Conservation (phyloP, 1,140 invertebrate genomes). For the Pinna nobilis region DNA sequence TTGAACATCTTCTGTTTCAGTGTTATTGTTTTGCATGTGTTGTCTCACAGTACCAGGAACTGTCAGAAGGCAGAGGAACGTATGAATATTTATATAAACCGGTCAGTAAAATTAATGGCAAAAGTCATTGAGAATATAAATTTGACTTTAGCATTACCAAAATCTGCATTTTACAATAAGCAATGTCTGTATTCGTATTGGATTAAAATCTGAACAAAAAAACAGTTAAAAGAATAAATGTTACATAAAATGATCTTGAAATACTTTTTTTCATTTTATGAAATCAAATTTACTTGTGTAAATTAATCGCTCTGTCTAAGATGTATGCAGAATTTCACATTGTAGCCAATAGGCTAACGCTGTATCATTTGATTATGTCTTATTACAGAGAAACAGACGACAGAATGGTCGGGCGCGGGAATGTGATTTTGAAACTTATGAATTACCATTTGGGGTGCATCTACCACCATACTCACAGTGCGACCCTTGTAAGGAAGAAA, state of each 20-base stretch:
- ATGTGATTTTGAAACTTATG: conserved; percentile 57
- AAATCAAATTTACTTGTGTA: too few relatives aligned
- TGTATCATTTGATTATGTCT: too few relatives aligned
- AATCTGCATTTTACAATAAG: background rate
- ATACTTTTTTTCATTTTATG: too few relatives aligned
- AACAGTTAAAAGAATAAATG: too few relatives aligned
- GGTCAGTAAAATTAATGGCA: conserved; percentile 51
- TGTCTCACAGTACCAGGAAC: conserved; percentile 88
- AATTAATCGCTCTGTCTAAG: too few relatives aligned
- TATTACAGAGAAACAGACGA: conserved; percentile 24
- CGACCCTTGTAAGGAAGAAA: conserved; percentile 56
- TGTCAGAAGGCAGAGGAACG: conserved; percentile 82
- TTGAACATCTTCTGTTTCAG: conserved; percentile 76
- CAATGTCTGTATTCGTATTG: background rate
- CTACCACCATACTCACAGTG: conserved; percentile 59
- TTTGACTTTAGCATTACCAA: background rate
- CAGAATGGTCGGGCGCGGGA: conserved; percentile 20
- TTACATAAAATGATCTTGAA: too few relatives aligned
- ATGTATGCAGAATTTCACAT: too few relatives aligned
- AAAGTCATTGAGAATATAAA: background rate
- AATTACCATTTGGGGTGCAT: conserved; percentile 60
- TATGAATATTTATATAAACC: conserved; percentile 63
- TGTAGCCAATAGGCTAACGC: too few relatives aligned
- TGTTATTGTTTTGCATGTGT: conserved; percentile 86
- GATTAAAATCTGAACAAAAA: too few relatives aligned